Base-by-base conservation (phyloP, 2,888 invertebrate genomes). In the Gymnosoma rotundatum region DNA sequence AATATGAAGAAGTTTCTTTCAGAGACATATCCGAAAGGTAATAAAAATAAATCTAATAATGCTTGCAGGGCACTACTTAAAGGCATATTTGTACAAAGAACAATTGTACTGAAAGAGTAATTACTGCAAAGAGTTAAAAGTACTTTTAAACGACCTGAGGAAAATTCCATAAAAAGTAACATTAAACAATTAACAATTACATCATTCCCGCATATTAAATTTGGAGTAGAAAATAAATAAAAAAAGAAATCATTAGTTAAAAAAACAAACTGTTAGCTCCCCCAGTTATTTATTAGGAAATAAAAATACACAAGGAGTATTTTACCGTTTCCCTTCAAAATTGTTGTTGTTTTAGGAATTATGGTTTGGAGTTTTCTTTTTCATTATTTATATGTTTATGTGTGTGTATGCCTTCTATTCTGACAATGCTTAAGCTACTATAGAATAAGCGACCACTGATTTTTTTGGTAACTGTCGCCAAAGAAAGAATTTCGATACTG, bases 201-300 rank as follows among this genome's bases (percentile, higher is more conserved):
- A 52, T 20, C 48, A 50, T 50, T 4, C 20, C 21, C 38, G 16
- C 18, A 38, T 56, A 75, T 75, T 32, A 20, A 56, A 32, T 64
- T 20, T 48, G 20, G 20, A 45, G 18, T 21, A 12, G 2, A 36
- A 18, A n/a, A 12, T 20, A 61, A 56, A 45, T 56, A 64, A 45
- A n/a, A 20, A 56, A 32, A 38, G n/a, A 45, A 54, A 25, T 42
- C 54, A 25, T 52, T 52, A 74, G 52, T 45, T 18, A 42, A 4
- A 58, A 32, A 50, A 20, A 50, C 36, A 36, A 18, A 21, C 45
- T 63, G 14, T 63, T 78, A 61, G 61, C 66, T n/a, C 25, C 50
- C n/a, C 36, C 67, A 80, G 72, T 73, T 61, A 76, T 80, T 83
- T 76, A 83, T 80, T 73, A 9, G 42, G 50, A 38, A 74, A 64